These are phyloP conservation scores for Arvicanthis niloticus DNA, from an alignment of 2,113 vertebrate genomes.

Conservation along the genomic window DNA sequence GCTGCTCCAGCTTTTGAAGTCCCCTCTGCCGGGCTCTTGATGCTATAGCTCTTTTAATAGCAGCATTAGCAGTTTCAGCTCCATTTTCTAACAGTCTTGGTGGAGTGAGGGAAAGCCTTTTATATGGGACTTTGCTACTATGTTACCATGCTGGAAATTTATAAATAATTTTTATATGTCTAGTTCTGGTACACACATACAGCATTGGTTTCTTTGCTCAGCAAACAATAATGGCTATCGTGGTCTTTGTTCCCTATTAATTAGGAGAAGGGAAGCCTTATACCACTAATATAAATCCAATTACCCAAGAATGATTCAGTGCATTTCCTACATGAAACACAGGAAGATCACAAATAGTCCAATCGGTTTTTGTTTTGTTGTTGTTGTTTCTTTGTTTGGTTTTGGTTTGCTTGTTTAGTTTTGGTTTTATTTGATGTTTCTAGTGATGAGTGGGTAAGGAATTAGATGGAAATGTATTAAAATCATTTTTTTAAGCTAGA, in stretches of 20 bases:
- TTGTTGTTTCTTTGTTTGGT: neutral
- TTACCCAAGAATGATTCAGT: neutral
- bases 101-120: conserved; percentile 90
- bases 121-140: conserved; percentile 89
- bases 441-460: neutral
- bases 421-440: neutral
- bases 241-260: neutral
- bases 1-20: conserved; percentile 94
- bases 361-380: neutral
- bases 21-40: conserved; percentile 91
- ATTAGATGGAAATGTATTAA: neutral
- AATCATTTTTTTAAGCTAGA: neutral
- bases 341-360: neutral
- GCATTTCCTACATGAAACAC: neutral
- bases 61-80: conserved; percentile 89
- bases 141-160: conserved; percentile 84
- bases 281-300: neutral
- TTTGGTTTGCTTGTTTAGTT: neutral
- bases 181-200: conserved; percentile 73
- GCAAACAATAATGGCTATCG: conserved; percentile 69
- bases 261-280: neutral
- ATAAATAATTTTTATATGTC: conserved; percentile 83
- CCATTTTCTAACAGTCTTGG: conserved; percentile 91
- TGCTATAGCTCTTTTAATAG: conserved; percentile 94
- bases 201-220: conserved; percentile 79